phyloP scores from a whole-genome alignment of 2,113 vertebrate species.

The Leucopsar rothschildi region DNA sequence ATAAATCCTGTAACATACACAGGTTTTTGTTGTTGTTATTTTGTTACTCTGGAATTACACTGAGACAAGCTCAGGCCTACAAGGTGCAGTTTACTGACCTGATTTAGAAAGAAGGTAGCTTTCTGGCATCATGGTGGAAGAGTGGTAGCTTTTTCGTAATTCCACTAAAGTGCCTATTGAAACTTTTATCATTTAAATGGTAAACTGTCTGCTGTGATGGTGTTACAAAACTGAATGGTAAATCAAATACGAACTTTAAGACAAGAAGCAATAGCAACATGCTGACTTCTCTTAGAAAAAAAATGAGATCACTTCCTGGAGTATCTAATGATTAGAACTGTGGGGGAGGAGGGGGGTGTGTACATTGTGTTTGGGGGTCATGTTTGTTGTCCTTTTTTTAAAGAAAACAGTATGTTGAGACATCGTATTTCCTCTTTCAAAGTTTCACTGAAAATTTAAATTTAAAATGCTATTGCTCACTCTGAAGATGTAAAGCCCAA shows the following conservation, averaged over 20 bases:
- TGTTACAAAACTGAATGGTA: slow-evolving; percentile 27
- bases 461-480: slow-evolving; percentile 34
- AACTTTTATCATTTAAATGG: slow-evolving; percentile 73
- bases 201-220: slow-evolving; percentile 68
- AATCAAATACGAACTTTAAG: slow-evolving; percentile 32
- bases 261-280: slow-evolving; percentile 69
- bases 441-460: slow-evolving; percentile 31
- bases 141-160: slow-evolving; percentile 81
- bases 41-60: slow-evolving; percentile 70
- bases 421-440: slow-evolving; percentile 39
- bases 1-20: slow-evolving; percentile 47
- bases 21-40: slow-evolving; percentile 58
- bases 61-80: slow-evolving; percentile 76
- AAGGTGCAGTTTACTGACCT: slow-evolving; percentile 63
- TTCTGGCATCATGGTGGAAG: slow-evolving; percentile 78
- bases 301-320: slow-evolving; percentile 35
- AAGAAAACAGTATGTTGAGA: slow-evolving; percentile 38
- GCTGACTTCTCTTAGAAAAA: slow-evolving; percentile 61
- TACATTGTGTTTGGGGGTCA: not conserved
- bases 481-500: slow-evolving; percentile 50
- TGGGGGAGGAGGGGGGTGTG: not conserved
- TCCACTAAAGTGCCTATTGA: slow-evolving; percentile 84
- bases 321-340: slow-evolving; percentile 24
- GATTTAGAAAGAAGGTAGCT: slow-evolving; percentile 67
- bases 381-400: not conserved